Conservation (phyloP, 2,797 vertebrate genomes). For the Trachurus trachurus region DNA sequence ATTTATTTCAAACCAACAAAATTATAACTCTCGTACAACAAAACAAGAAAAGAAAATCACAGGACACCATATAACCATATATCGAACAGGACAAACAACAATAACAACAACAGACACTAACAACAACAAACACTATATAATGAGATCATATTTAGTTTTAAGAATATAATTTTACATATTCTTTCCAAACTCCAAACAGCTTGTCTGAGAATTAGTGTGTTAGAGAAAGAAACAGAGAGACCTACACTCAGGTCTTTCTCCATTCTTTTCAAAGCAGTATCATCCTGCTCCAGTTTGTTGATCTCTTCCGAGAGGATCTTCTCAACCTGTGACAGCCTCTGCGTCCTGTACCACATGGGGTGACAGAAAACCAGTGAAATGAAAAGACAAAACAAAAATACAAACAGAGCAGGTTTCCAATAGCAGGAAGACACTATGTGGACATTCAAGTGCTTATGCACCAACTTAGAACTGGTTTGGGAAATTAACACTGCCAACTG, state of each 20-base stretch:
- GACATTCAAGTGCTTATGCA: neutral
- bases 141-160: neutral
- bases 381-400: neutral
- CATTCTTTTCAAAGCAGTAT: conserved; percentile 87
- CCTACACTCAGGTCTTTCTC: conserved; percentile 92
- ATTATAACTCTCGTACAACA: no score
- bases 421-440: neutral
- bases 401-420: neutral
- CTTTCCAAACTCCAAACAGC: neutral
- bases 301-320: conserved; percentile 88
- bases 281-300: conserved; percentile 89
- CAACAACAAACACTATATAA: no score
- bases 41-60: no score
- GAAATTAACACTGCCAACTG: neutral
- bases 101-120: no score
- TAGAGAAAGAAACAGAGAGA: neutral
- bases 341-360: conserved; percentile 80
- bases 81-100: no score
- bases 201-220: neutral
- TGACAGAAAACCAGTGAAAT: conserved; percentile 12
- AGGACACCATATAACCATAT: no score
- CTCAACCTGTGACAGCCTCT: conserved; percentile 87
- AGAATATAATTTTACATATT: neutral
- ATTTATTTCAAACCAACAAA: no score
- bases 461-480: neutral